Percentiles rank a stretch among this genome's conserved stretches.
Conservation (phyloP, 2,888 invertebrate genomes). For the Oegoconia quadripuncta region DNA sequence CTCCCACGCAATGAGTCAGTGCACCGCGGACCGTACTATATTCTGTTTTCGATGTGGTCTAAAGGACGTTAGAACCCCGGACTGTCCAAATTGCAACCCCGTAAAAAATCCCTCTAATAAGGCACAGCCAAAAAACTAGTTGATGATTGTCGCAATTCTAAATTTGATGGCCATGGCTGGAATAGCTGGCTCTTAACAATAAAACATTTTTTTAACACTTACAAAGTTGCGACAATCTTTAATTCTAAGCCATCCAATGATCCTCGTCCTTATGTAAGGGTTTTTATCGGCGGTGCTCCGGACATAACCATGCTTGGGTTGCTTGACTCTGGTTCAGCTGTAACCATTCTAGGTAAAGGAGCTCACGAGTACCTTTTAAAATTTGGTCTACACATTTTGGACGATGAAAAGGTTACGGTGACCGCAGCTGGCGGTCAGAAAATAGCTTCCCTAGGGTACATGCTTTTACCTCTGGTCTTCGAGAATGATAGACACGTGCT, state of each 20-base stretch:
- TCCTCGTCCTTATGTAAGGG: slow-evolving; percentile 17
- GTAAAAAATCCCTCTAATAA: too few species aligned
- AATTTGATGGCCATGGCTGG: slow-evolving; percentile 14
- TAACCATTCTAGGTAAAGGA: slow-evolving; percentile 22
- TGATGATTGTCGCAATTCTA: slow-evolving; percentile 10
- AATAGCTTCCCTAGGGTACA: slow-evolving; percentile 7
- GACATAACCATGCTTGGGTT: slow-evolving; percentile 11
- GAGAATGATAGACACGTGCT: slow-evolving; percentile 8
- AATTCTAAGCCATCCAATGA: slow-evolving; percentile 9
- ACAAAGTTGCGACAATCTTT: slow-evolving; percentile 17
- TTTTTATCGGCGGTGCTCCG: slow-evolving; percentile 7
- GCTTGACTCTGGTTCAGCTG: slow-evolving; percentile 23
- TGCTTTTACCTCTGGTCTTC: slow-evolving; percentile 13
- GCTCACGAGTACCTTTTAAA: slow-evolving; percentile 2
- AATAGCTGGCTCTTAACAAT: slow-evolving; percentile 15
- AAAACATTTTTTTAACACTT: slow-evolving; percentile 9
- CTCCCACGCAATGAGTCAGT: slow-evolving; percentile 10
- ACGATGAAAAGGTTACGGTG: background rate
- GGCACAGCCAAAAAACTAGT: slow-evolving; percentile 20
- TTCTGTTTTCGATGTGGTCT: slow-evolving; percentile 22
- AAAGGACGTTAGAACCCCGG: slow-evolving; percentile 15
- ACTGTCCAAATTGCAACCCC: slow-evolving; percentile 14
- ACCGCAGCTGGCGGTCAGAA: slow-evolving; percentile 13
- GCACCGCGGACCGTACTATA: slow-evolving; percentile 7
- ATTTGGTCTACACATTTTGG: background rate